Conservation (phyloP, 2,113 vertebrate genomes). For the Sebastes schlegelii region DNA sequence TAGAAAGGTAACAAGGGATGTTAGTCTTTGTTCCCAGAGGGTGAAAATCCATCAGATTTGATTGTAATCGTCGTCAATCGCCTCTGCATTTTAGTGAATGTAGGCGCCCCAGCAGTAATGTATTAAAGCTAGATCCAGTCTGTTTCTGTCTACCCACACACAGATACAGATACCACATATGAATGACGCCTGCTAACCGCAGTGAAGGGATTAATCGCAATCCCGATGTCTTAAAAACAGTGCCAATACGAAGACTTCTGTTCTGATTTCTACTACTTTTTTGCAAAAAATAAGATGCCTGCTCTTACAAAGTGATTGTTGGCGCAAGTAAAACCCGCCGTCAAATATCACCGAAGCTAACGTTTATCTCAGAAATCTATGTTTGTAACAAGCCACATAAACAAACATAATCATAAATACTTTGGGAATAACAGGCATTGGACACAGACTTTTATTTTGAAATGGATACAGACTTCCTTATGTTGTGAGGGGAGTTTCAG, state of each 20-base stretch:
- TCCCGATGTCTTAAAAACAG: constrained; percentile 36
- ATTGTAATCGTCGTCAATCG: constrained; percentile 57
- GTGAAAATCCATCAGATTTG: constrained; percentile 42
- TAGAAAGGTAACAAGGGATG: constrained; percentile 36
- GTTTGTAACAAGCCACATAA: constrained; percentile 40
- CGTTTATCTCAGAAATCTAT: constrained; percentile 31
- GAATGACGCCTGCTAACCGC: constrained; percentile 31
- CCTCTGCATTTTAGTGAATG: constrained; percentile 65
- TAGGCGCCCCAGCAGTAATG: constrained; percentile 54
- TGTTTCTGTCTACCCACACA: constrained; percentile 24
- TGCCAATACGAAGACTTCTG: constrained; percentile 4
- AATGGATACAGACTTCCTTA: constrained; percentile 15
- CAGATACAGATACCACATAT: not conserved
- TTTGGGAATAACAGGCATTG: constrained; percentile 19
- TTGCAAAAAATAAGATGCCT: constrained; percentile 38
- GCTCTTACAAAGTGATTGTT: constrained; percentile 48
- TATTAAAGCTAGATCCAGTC: constrained; percentile 11
- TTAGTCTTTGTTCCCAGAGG: constrained; percentile 14
- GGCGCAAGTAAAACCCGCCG: constrained; percentile 40
- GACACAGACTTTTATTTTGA: constrained; percentile 33
- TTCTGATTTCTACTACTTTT: constrained; percentile 19
- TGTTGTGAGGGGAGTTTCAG: constrained; percentile 15
- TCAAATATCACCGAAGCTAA: constrained; percentile 30
- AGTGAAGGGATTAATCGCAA: constrained; percentile 33
- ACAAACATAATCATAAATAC: constrained; percentile 11